Evolutionary conservation across 2,888 invertebrate genomes (phyloP).

Genomic region (Dexiosoma caninum): DNA sequence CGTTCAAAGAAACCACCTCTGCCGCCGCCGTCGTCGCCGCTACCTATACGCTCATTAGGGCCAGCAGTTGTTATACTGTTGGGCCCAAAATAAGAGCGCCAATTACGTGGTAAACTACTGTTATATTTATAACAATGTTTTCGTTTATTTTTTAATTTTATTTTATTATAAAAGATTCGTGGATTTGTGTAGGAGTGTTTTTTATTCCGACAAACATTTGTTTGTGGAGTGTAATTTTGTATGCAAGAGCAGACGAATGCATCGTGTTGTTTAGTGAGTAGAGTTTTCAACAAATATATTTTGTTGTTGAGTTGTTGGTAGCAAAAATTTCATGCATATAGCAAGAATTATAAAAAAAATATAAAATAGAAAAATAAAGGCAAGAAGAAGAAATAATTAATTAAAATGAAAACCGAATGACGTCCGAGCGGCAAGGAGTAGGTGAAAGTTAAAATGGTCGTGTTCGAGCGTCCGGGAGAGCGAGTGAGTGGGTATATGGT

Average conservation of each 20-base stretch:
- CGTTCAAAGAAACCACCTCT: conserved; percentile 70
- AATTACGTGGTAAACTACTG: conserved; percentile 75
- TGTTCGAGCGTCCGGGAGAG: background rate
- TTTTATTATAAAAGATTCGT: conserved; percentile 27
- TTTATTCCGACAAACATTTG: background rate
- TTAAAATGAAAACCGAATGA: conserved; percentile 40
- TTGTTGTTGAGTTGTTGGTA: conserved; percentile 44
- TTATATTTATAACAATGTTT: conserved; percentile 43
- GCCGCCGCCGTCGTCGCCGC: conserved; percentile 64
- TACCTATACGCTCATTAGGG: conserved; percentile 65
- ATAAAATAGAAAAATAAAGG: background rate
- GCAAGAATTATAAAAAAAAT: conserved; percentile 4
- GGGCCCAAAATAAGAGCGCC: conserved; percentile 74
- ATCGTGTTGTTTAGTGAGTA: background rate
- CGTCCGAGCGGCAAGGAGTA: conserved; percentile 49
- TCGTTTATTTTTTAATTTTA: background rate
- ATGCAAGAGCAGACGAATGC: conserved; percentile 19
- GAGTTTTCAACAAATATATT: conserved; percentile 28
- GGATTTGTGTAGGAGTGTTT: conserved; percentile 28
- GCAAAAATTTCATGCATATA: conserved; percentile 52
- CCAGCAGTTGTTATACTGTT: conserved; percentile 65
- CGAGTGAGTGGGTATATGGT: background rate
- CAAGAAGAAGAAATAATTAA: background rate
- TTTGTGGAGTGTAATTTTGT: conserved; percentile 5
- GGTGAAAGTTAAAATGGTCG: background rate